Conservation (phyloP, 2,888 invertebrate species). For the Lymantria dispar region DNA sequence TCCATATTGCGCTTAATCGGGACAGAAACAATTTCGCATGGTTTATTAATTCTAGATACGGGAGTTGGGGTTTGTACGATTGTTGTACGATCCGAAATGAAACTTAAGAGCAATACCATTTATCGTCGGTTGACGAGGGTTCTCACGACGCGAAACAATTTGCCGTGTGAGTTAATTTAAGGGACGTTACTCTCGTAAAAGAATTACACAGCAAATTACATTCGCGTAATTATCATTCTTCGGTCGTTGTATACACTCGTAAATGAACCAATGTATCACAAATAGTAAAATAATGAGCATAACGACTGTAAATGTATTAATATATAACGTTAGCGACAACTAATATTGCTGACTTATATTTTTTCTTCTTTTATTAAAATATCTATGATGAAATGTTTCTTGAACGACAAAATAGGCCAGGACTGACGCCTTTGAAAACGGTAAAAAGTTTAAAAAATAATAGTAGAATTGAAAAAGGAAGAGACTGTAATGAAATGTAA, state of each 20-base stretch:
- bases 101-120: conserved; percentile 30
- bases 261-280: background rate
- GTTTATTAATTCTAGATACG: conserved; percentile 28
- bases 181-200: conserved; percentile 12
- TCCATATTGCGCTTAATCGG: conserved; percentile 37
- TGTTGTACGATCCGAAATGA: conserved; percentile 34
- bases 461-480: too few relatives aligned
- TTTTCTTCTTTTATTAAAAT: too few relatives aligned
- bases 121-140: conserved; percentile 53
- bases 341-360: too few relatives aligned
- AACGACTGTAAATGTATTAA: background rate
- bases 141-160: conserved; percentile 67
- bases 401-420: too few relatives aligned
- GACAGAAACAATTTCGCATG: conserved; percentile 34
- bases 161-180: conserved; percentile 57
- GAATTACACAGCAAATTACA: conserved; percentile 6
- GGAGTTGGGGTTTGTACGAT: conserved; percentile 16
- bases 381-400: too few relatives aligned
- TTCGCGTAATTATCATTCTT: background rate
- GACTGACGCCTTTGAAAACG: too few relatives aligned
- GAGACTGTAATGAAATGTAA: too few relatives aligned
- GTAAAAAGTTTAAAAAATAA: too few relatives aligned
- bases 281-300: background rate
- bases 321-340: too few relatives aligned
- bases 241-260: background rate